Evolutionary conservation across 2,113 vertebrate species (phyloP).

Genomic region (Microtus ochrogaster): DNA sequence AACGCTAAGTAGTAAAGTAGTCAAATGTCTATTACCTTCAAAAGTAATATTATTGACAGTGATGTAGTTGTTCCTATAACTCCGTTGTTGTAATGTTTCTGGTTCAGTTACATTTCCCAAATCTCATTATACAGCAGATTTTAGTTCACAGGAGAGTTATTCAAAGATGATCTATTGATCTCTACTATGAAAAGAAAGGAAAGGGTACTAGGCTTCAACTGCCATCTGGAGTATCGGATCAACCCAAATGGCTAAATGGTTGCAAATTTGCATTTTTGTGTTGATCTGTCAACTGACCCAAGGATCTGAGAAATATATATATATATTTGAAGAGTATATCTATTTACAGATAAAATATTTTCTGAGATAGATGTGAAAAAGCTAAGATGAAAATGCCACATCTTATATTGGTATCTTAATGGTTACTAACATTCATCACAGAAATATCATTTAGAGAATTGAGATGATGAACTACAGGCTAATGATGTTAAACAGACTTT

Average conservation of each 20-base stretch:
- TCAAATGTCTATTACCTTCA: constrained; percentile 7
- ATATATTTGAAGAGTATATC: constrained; percentile 35
- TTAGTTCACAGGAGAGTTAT: background rate
- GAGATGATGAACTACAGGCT: background rate
- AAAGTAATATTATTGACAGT: background rate
- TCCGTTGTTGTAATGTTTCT: background rate
- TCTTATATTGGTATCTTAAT: constrained; percentile 7
- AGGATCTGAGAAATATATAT: background rate
- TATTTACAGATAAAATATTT: background rate
- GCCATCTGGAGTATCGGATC: background rate
- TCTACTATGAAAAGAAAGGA: background rate
- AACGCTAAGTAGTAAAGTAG: background rate
- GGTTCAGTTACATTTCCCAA: background rate
- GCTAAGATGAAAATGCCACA: background rate
- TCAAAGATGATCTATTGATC: background rate
- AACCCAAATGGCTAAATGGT: background rate
- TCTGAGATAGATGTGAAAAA: constrained; percentile 21
- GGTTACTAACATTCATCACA: background rate
- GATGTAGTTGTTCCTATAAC: background rate
- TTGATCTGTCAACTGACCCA: background rate
- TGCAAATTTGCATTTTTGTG: background rate
- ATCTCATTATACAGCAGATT: background rate
- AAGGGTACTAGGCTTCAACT: background rate
- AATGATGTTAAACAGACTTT: background rate
- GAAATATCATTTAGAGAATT: constrained; percentile 12